phyloP scores from a whole-genome alignment of 2,888 invertebrate species.

The Drosophila anomalipes region DNA sequence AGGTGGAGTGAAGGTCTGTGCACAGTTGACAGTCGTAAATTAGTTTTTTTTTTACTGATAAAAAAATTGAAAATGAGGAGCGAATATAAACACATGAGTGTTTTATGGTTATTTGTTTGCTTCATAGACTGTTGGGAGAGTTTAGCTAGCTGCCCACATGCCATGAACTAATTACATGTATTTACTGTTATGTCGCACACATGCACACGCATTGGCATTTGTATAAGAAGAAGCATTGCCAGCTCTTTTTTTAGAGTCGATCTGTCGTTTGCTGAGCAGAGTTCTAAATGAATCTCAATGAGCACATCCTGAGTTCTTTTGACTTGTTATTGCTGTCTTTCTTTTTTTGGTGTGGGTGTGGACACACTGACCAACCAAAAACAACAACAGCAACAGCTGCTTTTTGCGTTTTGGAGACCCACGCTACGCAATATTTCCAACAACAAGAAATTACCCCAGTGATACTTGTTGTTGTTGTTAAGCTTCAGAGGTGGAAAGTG shows the following conservation, averaged over 20 bases:
- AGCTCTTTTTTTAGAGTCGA: constrained; percentile 24
- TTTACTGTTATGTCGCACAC: not conserved
- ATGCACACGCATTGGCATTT: not conserved
- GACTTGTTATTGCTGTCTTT: constrained; percentile 6
- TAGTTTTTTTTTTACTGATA: constrained; percentile 40
- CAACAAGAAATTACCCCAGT: constrained; percentile 38
- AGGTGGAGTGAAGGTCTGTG: constrained; percentile 4
- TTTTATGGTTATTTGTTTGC: constrained; percentile 11
- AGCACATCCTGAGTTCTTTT: constrained; percentile 57
- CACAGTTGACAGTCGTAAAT: constrained; percentile 54
- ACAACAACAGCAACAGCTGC: constrained; percentile 11
- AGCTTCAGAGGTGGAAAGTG: constrained; percentile 11
- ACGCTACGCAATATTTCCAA: constrained; percentile 56
- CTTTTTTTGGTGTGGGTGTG: constrained; percentile 6
- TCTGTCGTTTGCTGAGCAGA: constrained; percentile 13
- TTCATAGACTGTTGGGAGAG: constrained; percentile 15
- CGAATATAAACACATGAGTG: constrained; percentile 8
- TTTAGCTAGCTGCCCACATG: not conserved
- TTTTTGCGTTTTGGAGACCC: constrained; percentile 26
- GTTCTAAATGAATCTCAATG: constrained; percentile 50
- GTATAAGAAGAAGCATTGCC: not conserved
- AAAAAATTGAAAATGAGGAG: constrained; percentile 5
- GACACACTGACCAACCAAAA: constrained; percentile 23
- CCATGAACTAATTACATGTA: constrained; percentile 10
- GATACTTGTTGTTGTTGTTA: constrained; percentile 24